phyloP scores from a whole-genome alignment of 2,113 vertebrate genomes.

The Leptosomus discolor region DNA sequence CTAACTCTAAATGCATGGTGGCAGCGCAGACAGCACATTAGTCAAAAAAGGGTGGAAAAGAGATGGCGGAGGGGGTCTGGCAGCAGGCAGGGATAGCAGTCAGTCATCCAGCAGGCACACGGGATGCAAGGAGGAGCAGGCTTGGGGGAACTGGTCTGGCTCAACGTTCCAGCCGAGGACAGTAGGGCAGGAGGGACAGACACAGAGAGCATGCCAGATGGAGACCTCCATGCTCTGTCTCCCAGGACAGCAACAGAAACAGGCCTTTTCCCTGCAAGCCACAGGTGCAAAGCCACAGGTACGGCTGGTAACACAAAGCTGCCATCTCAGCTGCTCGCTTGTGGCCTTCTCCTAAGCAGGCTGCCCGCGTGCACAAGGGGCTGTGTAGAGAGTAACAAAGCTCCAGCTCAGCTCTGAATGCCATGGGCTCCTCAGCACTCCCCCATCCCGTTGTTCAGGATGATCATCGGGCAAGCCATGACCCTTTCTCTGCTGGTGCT shows the following conservation, averaged over 20 bases:
- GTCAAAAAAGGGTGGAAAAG: background rate
- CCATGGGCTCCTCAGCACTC: accelerated
- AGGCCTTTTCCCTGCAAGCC: background rate
- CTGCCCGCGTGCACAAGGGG: background rate
- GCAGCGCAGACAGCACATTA: background rate
- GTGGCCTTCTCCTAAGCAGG: background rate
- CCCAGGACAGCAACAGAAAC: background rate
- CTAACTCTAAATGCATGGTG: accelerated
- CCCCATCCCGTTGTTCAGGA: background rate
- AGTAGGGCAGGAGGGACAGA: background rate
- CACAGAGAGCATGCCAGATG: background rate
- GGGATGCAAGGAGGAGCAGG: background rate
- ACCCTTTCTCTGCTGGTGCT: accelerated
- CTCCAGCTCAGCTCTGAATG: background rate
- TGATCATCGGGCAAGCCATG: accelerated
- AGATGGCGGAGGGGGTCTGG: background rate
- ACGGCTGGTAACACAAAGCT: background rate
- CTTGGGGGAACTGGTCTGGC: background rate
- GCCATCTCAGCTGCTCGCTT: background rate
- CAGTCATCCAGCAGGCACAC: accelerated
- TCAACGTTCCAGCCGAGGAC: background rate
- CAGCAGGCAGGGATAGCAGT: background rate
- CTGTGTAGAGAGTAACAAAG: background rate
- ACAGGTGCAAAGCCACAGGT: background rate
- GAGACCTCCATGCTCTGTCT: background rate